Conservation (phyloP, 1,140 invertebrate species). For the Drosophila pachea region DNA sequence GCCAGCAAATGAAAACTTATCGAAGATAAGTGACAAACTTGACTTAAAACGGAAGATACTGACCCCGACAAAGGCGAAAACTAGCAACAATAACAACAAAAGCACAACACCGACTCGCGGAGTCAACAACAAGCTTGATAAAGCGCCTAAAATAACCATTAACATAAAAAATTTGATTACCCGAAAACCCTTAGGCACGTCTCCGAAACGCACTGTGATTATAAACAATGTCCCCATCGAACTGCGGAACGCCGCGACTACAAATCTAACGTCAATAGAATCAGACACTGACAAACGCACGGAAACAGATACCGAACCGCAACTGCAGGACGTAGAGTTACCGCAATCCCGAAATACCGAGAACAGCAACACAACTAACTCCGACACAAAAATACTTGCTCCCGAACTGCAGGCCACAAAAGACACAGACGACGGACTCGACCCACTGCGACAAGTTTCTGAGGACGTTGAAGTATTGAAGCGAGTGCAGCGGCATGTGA, state of each 20-base stretch:
- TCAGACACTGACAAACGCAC: neutral
- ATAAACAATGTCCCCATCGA: conserved; percentile 75
- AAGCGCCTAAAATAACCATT: conserved; percentile 51
- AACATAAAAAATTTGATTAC: conserved; percentile 54
- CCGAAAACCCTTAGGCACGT: conserved; percentile 33
- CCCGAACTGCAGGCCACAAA: conserved; percentile 2
- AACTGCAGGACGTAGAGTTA: neutral
- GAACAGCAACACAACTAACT: neutral
- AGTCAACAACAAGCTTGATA: conserved; percentile 72
- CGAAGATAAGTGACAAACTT: conserved; percentile 71
- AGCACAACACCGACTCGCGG: conserved; percentile 46
- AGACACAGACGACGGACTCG: neutral
- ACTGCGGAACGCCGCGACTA: conserved; percentile 44
- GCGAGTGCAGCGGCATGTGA: neutral
- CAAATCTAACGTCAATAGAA: conserved; percentile 29
- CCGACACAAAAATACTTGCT: neutral
- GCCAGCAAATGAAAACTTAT: conserved; percentile 32
- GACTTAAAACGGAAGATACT: conserved; percentile 64
- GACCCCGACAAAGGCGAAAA: conserved; percentile 41
- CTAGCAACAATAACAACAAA: conserved; percentile 47
- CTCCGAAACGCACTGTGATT: conserved; percentile 54
- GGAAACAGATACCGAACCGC: conserved; percentile 1
- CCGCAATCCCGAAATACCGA: conserved; percentile 13
- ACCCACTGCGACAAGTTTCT: neutral
- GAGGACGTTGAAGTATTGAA: neutral